Evolutionary conservation across 2,797 vertebrate species (phyloP).

Genomic region (Intellagama lesueurii): DNA sequence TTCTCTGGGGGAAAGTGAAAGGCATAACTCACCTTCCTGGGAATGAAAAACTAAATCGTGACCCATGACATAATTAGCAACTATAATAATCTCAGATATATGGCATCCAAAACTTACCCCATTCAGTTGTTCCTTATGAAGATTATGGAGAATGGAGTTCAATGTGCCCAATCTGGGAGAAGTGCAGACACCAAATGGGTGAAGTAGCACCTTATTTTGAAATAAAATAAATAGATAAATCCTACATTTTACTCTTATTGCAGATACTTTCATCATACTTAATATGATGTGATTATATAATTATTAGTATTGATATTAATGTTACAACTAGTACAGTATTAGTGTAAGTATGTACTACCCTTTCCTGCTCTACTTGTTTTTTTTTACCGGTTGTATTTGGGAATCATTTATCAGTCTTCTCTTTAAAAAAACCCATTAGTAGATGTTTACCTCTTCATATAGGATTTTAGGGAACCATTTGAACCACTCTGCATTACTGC

Average conservation of each 20-base stretch:
- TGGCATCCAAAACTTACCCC: not conserved
- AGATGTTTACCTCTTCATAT: constrained; percentile 19
- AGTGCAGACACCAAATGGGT: not conserved
- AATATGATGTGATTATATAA: no score
- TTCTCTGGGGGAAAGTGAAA: not conserved
- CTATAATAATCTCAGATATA: not conserved
- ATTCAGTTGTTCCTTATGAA: not conserved
- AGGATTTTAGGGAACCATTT: constrained; percentile 26
- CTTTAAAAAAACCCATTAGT: constrained; percentile 32
- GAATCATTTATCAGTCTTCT: constrained; percentile 10
- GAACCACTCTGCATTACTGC: constrained; percentile 12
- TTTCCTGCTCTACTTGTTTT: not conserved
- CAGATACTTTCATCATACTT: no score
- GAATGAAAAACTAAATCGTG: not conserved
- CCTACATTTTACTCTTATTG: no score
- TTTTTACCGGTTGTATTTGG: constrained; percentile 1
- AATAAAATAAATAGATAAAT: no score
- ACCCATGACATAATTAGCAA: not conserved
- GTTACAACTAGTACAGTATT: no score
- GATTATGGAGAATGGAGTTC: not conserved
- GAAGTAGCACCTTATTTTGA: no score
- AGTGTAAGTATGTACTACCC: no score
- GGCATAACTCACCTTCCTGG: not conserved
- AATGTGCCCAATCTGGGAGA: not conserved
- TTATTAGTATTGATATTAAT: no score